Conservation (phyloP, 2,797 vertebrate species). For the Petrocephalus sullivani region DNA sequence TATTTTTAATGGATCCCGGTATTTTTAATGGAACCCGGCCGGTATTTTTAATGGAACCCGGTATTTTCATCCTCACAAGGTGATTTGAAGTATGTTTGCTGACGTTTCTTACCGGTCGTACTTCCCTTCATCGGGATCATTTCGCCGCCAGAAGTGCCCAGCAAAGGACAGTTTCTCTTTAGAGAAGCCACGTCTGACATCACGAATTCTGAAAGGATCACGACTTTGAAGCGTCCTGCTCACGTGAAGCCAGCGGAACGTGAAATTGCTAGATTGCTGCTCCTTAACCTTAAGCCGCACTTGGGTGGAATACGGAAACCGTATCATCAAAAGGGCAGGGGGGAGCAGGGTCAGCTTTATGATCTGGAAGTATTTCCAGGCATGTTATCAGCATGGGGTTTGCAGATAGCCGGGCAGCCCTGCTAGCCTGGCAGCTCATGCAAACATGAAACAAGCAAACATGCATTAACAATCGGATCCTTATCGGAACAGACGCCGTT, state of each 20-base stretch:
- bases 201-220: slow-evolving; percentile 31
- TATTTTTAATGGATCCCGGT: too few species aligned
- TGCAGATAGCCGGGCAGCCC: slow-evolving; percentile 29
- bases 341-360: slow-evolving; percentile 22
- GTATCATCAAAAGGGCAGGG: slow-evolving; percentile 38
- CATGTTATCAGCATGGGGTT: slow-evolving; percentile 30
- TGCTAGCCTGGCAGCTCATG: slow-evolving; percentile 13
- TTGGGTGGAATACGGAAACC: slow-evolving; percentile 23
- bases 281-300: slow-evolving; percentile 24
- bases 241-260: slow-evolving; percentile 20
- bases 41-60: not conserved
- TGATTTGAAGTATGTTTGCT: not conserved
- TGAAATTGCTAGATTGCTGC: slow-evolving; percentile 27
- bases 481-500: slow-evolving; percentile 22
- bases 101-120: not conserved
- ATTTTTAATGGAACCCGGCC: too few species aligned
- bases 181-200: slow-evolving; percentile 33
- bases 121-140: not conserved
- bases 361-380: slow-evolving; percentile 29
- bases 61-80: not conserved
- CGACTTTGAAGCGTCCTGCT: slow-evolving; percentile 25
- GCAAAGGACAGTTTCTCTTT: not conserved
- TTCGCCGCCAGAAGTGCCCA: not conserved
- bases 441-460: slow-evolving; percentile 31
- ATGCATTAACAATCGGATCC: slow-evolving; percentile 34